phyloP scores from a whole-genome alignment of 2,113 vertebrate genomes.

The Patagioenas fasciata region DNA sequence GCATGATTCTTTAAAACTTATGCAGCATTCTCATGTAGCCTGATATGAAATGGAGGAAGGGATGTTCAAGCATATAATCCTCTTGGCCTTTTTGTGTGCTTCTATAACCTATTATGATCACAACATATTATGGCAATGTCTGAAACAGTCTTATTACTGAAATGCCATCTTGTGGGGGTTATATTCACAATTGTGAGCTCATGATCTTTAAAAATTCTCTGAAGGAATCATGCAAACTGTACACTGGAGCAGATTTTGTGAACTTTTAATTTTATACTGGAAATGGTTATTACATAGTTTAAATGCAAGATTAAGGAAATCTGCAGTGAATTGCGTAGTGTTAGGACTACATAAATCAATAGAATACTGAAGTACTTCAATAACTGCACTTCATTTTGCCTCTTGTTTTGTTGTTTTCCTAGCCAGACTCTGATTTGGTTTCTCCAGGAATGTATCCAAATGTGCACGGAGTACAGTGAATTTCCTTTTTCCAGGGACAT shows the following conservation, averaged over 20 bases:
- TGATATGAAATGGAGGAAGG: background rate
- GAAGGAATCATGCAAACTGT: background rate
- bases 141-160: background rate
- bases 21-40: background rate
- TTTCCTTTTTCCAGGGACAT: background rate
- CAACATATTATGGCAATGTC: background rate
- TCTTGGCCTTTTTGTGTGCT: background rate
- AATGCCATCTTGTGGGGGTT: background rate
- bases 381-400: background rate
- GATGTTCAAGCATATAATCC: background rate
- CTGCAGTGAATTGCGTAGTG: background rate
- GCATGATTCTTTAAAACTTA: background rate
- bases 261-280: background rate
- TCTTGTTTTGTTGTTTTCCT: background rate
- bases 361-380: background rate
- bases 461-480: background rate
- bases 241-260: background rate
- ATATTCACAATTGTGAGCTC: background rate
- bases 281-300: background rate
- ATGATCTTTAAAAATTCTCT: background rate
- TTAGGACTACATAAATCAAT: background rate
- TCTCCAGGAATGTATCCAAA: background rate
- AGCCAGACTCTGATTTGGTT: background rate
- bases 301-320: conserved; percentile 4
- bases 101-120: background rate